Evolutionary conservation across 1,140 invertebrate genomes (phyloP), one percentile per base, ranked within the genome.

Genomic region (Dendrolimus punctatus): DNA sequence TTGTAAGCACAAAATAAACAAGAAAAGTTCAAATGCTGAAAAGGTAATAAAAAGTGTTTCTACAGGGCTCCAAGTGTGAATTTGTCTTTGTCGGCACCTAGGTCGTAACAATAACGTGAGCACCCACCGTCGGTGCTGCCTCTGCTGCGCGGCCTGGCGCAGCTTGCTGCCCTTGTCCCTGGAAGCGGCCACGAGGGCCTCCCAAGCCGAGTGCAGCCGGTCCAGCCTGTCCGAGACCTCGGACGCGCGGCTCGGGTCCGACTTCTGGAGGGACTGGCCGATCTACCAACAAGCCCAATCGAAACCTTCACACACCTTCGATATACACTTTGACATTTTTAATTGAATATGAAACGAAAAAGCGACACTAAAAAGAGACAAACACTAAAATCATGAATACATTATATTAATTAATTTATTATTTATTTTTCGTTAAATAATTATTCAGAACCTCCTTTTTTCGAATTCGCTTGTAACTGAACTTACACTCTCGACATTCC

Each of bases 111-210:
- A 4, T 3, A 45, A 2, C 6, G 23, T 45, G 5, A 45, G 5
- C 6, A 46, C 41, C 52, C 38, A 84, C 80, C 81, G 66, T 7
- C 73, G 54, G 60, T 97, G 95, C 6, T 89, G 90, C 50, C 95
- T 91, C 77, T 97, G 95, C 37, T 92, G 91, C 23, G 93, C 90
- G 0, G 96, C 96, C 82, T 96, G 93, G 5, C 89, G 61, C 46
- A 90, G 84, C 75, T 96, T 93, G 60, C 93, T 89, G 5, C 95
- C 94, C 76, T 98, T 98, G 64, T 97, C 95, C 39, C 94, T 80
- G 0, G 95, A 95, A 6, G 84, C 84, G 3, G 75, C 68, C 6
- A 83, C 69, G 6, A 87, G 70, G 37, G 52, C 61, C 9, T 65
- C 76, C 84, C 86, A 87, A 0, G 73, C 68, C 2, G 38, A 9